Evolutionary conservation across 2,888 invertebrate species (phyloP).

Genomic region (Macrosoma leucophasiata): DNA sequence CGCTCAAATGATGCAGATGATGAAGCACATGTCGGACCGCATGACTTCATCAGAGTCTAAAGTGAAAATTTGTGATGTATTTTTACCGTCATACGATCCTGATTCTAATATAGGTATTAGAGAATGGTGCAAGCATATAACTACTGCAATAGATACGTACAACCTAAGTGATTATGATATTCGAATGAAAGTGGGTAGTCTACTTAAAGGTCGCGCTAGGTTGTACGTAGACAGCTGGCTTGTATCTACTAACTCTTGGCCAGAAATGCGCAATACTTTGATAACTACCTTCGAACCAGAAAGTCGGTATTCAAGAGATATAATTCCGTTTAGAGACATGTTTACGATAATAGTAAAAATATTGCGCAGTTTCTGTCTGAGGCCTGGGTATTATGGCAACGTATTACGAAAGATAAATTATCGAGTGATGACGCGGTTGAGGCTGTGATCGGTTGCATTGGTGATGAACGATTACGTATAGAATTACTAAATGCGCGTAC

Average conservation of each 20-base stretch:
- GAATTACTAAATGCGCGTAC: constrained; percentile 27
- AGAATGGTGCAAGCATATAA: constrained; percentile 31
- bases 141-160: too few species aligned
- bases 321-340: constrained; percentile 28
- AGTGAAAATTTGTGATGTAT: constrained; percentile 27
- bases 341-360: constrained; percentile 25
- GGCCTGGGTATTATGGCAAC: constrained; percentile 29
- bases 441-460: constrained; percentile 9
- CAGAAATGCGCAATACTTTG: constrained; percentile 18
- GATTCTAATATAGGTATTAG: constrained; percentile 26
- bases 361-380: constrained; percentile 29
- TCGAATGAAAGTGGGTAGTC: constrained; percentile 25
- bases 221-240: constrained; percentile 29
- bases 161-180: constrained; percentile 27
- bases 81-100: constrained; percentile 30
- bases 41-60: constrained; percentile 14
- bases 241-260: constrained; percentile 24
- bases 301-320: constrained; percentile 29
- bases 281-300: constrained; percentile 33
- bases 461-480: constrained; percentile 28
- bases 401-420: constrained; percentile 28
- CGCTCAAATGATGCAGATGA: constrained; percentile 28
- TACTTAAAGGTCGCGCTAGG: constrained; percentile 29
- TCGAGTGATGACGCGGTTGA: too few species aligned
- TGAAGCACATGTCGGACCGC: constrained; percentile 29